Percentiles rank a stretch among this genome's conserved stretches.
phyloP scores from a whole-genome alignment of 2,797 vertebrate genomes.

The Argentina silus region DNA sequence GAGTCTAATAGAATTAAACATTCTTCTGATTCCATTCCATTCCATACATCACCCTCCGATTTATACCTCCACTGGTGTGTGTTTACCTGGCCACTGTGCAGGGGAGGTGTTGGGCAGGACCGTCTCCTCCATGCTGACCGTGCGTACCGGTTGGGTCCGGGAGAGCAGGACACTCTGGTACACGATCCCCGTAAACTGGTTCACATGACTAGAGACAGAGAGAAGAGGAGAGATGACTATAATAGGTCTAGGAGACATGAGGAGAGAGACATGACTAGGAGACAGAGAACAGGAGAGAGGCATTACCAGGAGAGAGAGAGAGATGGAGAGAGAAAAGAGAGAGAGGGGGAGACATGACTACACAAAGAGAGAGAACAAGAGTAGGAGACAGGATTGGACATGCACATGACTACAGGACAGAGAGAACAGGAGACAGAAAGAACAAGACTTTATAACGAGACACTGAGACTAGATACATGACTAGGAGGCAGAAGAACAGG shows the following conservation, averaged over 20 bases:
- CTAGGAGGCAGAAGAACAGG: too few species aligned
- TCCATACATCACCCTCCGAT: too few species aligned
- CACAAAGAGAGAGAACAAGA: too few species aligned
- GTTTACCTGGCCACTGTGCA: constrained; percentile 95
- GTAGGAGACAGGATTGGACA: too few species aligned
- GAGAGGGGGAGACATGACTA: too few species aligned
- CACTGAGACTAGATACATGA: too few species aligned
- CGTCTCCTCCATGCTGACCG: constrained; percentile 86
- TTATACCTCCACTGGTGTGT: too few species aligned
- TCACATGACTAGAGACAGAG: constrained; percentile 82
- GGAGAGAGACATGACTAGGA: constrained; percentile 34
- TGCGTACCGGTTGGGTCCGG: constrained; percentile 81
- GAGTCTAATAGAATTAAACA: too few species aligned
- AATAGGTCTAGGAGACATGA: neutral
- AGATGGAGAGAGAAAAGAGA: neutral
- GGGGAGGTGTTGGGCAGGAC: constrained; percentile 90
- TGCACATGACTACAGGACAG: neutral
- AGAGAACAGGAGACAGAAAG: neutral
- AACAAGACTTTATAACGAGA: too few species aligned
- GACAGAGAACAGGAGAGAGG: constrained; percentile 22
- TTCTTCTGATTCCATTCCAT: too few species aligned
- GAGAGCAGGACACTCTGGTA: constrained; percentile 93
- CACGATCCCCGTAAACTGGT: constrained; percentile 92
- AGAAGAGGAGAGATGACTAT: neutral
- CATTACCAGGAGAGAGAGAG: constrained; percentile 10